Evolutionary conservation across 92 coral and sea anemone species (phyloP), one percentile per base, ranked within the genome.

Genomic region (Paramuricea clavata): DNA sequence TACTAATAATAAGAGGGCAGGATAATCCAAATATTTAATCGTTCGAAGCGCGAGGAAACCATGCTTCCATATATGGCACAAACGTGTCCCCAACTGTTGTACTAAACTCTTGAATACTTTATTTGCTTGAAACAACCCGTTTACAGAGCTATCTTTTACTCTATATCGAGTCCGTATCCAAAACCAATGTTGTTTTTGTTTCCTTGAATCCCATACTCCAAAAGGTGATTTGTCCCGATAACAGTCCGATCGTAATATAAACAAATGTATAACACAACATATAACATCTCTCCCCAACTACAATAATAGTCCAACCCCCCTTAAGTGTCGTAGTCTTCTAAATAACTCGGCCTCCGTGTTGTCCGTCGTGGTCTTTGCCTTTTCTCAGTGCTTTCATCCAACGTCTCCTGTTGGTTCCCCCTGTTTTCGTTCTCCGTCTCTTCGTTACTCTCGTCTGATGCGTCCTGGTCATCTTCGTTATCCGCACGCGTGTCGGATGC

Each of bases 241-340:
- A 10, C 44, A 39, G 4, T 10, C 44, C 44, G 44, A 16, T 22
- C 74, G n/a, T 21, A 67, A 67, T 30, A n/a, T n/a, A n/a, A n/a
- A n/a, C n/a, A n/a, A n/a, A n/a, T n/a, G n/a, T 67, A n/a, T n/a
- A 22, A 67, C 30, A 32, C 36, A 67, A 67, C 36, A 57, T 27
- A 67, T 16, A 67, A 67, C 74, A 67, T 30, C 74, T 67, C 67
- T 57, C 67, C 67, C 67, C 4, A 57, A 3, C 67, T 3, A 57
- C 67, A 19, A 57, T 57, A 57, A 5, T 19, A 19, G 67, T 57
- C 67, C n/a, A 57, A 57, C 67, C 28, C 67, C n/a, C 25, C 25
- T 57, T 57, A 57, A 57, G n/a, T 57, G 22, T 57, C 67, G 12
- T 57, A 57, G 28, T 57, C 67, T 26, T 57, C n/a, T 26, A 57